Evolutionary conservation across 2,797 vertebrate genomes (phyloP).

Genomic region (Tympanoctomys barrerae): DNA sequence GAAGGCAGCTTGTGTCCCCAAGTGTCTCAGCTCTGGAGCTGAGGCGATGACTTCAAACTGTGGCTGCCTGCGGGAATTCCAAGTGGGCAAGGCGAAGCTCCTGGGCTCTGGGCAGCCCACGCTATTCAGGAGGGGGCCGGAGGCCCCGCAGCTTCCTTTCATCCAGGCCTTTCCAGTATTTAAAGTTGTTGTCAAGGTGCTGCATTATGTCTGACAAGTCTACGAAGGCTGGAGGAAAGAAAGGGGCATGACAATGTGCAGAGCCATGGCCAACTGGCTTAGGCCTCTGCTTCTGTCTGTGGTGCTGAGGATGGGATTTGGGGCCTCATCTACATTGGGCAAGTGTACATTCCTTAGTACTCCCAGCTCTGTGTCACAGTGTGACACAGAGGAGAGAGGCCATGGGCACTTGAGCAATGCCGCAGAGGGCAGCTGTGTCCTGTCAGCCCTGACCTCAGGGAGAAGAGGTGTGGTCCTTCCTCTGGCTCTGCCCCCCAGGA

Average conservation of each 20-base stretch:
- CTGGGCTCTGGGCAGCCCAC: slow-evolving; percentile 66
- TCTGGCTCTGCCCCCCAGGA: not conserved
- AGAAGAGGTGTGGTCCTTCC: not conserved
- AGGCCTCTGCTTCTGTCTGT: not conserved
- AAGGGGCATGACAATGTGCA: not conserved
- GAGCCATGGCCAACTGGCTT: rapidly evolving
- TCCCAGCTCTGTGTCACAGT: not conserved
- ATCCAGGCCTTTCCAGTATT: slow-evolving; percentile 98
- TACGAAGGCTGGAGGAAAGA: slow-evolving; percentile 92
- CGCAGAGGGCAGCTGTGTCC: not conserved
- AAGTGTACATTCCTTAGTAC: not conserved
- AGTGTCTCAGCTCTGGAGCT: not conserved
- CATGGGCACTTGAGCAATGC: not conserved
- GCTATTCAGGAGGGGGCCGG: slow-evolving; percentile 94
- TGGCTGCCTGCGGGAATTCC: slow-evolving; percentile 78
- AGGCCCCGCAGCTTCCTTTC: slow-evolving; percentile 94
- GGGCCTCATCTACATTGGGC: not conserved
- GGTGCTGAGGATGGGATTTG: not conserved
- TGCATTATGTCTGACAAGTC: slow-evolving; percentile 98
- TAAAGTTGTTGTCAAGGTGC: slow-evolving; percentile 98
- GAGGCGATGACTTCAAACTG: slow-evolving; percentile 81
- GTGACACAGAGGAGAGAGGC: not conserved
- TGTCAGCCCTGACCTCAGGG: not conserved
- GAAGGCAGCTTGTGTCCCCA: slow-evolving; percentile 64
- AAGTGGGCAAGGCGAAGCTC: slow-evolving; percentile 73